A percentile compares a stretch with the other conserved stretches of the same genome.
These are phyloP conservation scores for Adineta ricciae DNA, from an alignment of 2,888 invertebrate species.

Conservation along the genomic window DNA sequence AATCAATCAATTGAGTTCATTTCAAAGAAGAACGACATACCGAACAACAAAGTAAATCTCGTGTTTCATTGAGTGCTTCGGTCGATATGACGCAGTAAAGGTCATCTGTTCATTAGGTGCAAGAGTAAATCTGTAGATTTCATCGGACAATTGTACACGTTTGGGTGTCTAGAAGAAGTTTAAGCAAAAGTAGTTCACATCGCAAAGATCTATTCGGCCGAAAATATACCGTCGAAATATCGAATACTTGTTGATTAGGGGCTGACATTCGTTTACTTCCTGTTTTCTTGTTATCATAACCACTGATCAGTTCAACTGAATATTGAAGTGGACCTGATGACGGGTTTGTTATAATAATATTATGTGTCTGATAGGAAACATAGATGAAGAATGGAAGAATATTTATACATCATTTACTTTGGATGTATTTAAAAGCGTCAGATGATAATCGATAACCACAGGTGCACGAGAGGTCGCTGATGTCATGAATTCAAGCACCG, in stretches of 20 bases:
- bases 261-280: background rate
- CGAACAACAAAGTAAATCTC: background rate
- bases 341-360: background rate
- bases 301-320: background rate
- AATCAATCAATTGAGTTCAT: no score
- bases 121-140: background rate
- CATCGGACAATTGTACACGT: background rate
- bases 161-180: background rate
- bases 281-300: background rate
- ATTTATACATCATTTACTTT: background rate
- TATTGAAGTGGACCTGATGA: background rate
- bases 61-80: background rate
- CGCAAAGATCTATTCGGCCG: background rate
- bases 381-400: background rate
- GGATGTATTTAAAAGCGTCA: background rate
- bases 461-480: background rate
- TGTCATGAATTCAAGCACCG: background rate
- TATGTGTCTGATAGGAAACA: background rate
- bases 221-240: background rate
- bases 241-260: background rate
- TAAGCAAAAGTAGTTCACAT: background rate
- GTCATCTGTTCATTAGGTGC: background rate
- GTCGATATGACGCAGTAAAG: background rate
- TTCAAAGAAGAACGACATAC: background rate
- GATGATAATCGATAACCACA: background rate